Conservation (phyloP, 1,140 invertebrate species). For the Drosophila novamexicana region DNA sequence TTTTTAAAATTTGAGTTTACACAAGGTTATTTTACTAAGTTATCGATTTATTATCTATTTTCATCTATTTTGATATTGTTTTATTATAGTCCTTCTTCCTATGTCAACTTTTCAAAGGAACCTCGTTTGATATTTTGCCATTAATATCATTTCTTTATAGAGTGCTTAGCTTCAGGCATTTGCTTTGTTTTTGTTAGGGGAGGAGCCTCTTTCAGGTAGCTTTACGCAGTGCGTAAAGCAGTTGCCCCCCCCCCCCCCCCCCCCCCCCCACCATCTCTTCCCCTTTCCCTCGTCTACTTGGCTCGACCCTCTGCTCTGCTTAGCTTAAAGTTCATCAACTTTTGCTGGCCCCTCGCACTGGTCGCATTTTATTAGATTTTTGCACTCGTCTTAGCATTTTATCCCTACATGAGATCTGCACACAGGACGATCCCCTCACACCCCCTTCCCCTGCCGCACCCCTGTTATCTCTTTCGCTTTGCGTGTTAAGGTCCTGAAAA, state of each 20-base stretch:
- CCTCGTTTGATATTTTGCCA: conserved; percentile 19
- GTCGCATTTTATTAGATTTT: conserved; percentile 75
- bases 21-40: too few species aligned
- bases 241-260: background rate
- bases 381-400: conserved; percentile 47
- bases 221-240: conserved; percentile 39
- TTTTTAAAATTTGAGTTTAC: too few species aligned
- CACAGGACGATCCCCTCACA: conserved; percentile 45
- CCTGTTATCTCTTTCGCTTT: conserved; percentile 10
- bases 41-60: background rate
- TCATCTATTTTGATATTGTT: background rate
- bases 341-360: conserved; percentile 36
- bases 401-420: conserved; percentile 71
- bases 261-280: background rate
- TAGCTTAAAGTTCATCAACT: conserved; percentile 70
- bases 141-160: conserved; percentile 29
- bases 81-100: background rate
- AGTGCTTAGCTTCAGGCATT: conserved; percentile 40
- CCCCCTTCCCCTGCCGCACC: background rate
- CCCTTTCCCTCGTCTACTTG: background rate
- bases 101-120: conserved; percentile 5
- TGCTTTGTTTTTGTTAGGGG: conserved; percentile 22
- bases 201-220: conserved; percentile 40
- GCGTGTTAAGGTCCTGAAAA: conserved; percentile 6
- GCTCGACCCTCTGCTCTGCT: conserved; percentile 3